These are phyloP conservation scores for Blastomussa wellsi DNA, from an alignment of 92 coral and sea anemone genomes.

Conservation along the genomic window DNA sequence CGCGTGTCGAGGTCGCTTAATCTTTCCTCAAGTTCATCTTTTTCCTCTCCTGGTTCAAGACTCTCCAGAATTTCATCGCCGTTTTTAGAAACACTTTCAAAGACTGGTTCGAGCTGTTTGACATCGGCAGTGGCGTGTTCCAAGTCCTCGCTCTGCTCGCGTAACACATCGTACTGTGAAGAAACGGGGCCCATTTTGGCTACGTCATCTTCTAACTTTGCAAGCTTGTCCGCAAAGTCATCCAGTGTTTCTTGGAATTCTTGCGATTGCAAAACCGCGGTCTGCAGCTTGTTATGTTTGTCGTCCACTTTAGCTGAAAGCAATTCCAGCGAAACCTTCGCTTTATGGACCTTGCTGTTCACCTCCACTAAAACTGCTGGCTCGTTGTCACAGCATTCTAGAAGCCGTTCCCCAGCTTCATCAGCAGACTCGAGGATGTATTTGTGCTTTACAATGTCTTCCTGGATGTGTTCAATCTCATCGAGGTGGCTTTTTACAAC, in stretches of 20 bases:
- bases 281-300: conserved; percentile 76
- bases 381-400: conserved; percentile 77
- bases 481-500: conserved; percentile 77
- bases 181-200: conserved; percentile 77
- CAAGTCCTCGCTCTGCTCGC: conserved; percentile 76
- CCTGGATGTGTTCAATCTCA: conserved; percentile 81
- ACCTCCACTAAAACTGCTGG: conserved; percentile 70
- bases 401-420: conserved; percentile 78
- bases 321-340: conserved; percentile 67
- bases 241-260: conserved; percentile 88
- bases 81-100: conserved; percentile 66
- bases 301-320: conserved; percentile 79
- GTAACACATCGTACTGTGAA: conserved; percentile 75
- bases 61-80: conserved; percentile 76
- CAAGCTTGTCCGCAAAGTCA: conserved; percentile 77
- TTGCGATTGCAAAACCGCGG: conserved; percentile 82
- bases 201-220: conserved; percentile 75
- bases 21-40: conserved; percentile 70
- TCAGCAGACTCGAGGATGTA: conserved; percentile 76
- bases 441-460: conserved; percentile 72
- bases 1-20: conserved; percentile 70
- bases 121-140: conserved; percentile 77
- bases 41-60: conserved; percentile 82
- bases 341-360: conserved; percentile 73
- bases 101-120: conserved; percentile 93